Evolutionary conservation across 2,797 vertebrate genomes (phyloP).

Genomic region (Mormyrops attenuatus): DNA sequence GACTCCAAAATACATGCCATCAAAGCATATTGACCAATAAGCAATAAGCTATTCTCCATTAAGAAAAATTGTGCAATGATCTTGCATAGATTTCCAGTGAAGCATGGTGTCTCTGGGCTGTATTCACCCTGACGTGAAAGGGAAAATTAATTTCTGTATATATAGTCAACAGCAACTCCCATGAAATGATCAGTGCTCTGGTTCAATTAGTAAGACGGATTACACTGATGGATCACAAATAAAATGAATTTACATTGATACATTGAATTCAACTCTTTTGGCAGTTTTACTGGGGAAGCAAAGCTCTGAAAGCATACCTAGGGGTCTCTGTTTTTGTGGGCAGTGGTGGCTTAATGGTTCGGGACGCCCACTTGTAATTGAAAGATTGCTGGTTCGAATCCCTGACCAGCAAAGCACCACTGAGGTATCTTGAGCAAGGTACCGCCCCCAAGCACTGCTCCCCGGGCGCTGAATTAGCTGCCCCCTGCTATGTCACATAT

Average conservation of each 20-base stretch:
- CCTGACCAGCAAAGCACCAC: too few relatives aligned
- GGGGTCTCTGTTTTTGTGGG: not conserved
- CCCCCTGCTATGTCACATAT: too few relatives aligned
- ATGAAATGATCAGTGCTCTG: not conserved
- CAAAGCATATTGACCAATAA: not conserved
- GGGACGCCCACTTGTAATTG: too few relatives aligned
- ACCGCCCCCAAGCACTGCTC: too few relatives aligned
- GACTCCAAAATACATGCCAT: not conserved
- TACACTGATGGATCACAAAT: not conserved
- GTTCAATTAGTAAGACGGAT: not conserved
- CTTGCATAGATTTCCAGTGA: not conserved
- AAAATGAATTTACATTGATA: not conserved
- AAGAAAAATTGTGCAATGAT: not conserved
- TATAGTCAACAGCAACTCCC: not conserved
- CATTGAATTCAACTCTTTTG: not conserved
- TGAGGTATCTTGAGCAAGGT: too few relatives aligned
- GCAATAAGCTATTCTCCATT: not conserved
- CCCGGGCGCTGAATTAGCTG: too few relatives aligned
- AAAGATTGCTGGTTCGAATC: too few relatives aligned
- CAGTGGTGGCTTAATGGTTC: too few relatives aligned
- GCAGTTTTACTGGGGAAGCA: not conserved
- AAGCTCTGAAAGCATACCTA: not conserved
- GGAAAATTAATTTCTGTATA: not conserved
- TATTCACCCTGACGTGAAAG: not conserved
- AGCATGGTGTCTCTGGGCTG: not conserved